Conservation (phyloP, 2,888 invertebrate species). For the Teleogryllus oceanicus region DNA sequence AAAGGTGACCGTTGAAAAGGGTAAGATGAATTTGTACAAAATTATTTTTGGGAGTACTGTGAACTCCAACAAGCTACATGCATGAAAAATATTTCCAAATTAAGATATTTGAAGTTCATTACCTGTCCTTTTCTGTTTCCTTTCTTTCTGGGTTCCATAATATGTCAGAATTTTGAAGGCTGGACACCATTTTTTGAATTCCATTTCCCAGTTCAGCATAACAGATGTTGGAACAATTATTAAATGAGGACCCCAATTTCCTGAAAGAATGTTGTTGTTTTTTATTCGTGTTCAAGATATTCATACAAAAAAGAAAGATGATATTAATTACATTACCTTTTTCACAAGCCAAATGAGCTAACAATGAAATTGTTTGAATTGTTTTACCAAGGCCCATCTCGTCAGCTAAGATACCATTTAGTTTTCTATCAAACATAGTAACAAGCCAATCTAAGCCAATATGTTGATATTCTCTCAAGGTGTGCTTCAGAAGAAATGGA, state of each 20-base stretch:
- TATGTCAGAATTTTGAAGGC: slow-evolving; percentile 98
- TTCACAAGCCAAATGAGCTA: slow-evolving; percentile 91
- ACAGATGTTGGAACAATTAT: slow-evolving; percentile 99
- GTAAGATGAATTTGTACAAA: no score
- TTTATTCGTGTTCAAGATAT: no score
- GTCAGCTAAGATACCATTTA: slow-evolving; percentile 95
- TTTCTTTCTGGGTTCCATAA: slow-evolving; percentile 93
- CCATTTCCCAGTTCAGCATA: slow-evolving; percentile 99
- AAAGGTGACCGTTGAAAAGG: no score
- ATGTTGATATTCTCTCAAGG: slow-evolving; percentile 92
- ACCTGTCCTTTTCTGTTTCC: slow-evolving; percentile 79
- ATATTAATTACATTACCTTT: slow-evolving; percentile 51
- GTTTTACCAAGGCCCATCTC: slow-evolving; percentile 98
- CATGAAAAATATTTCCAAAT: not conserved
- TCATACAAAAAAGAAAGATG: no score
- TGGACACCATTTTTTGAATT: slow-evolving; percentile 99
- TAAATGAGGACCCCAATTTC: slow-evolving; percentile 97
- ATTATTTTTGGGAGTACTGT: no score
- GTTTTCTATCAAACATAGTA: slow-evolving; percentile 89
- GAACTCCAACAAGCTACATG: not conserved
- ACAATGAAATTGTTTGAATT: slow-evolving; percentile 91
- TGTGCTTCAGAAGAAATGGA: slow-evolving; percentile 87
- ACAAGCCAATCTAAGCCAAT: slow-evolving; percentile 97
- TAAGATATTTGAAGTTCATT: slow-evolving; percentile 3
- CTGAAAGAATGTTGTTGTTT: slow-evolving; percentile 42